Base-by-base conservation (phyloP, 35 echinoderm and acorn worm species). In the Acanthaster planci region DNA sequence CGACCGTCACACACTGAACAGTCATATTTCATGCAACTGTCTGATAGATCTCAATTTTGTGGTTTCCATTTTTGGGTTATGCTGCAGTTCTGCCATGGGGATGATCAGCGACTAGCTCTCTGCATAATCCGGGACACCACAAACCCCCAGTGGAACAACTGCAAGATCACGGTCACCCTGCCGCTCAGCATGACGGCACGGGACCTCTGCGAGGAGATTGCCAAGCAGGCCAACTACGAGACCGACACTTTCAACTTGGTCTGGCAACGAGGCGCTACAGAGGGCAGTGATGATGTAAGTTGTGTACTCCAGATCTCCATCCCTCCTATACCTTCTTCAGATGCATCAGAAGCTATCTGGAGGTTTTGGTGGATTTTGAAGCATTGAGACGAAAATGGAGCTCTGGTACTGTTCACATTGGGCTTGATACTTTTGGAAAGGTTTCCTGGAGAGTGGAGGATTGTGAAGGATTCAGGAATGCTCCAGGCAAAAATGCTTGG, bases 111-210 rank as follows among this genome's bases (percentile, higher is more conserved):
- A 38, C 84, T 83, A 36, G 84, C 91, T 26, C 86, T 94, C 8
- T 94, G 96, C 67, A 84, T 99, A 27, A 87, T 99, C 53, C 83
- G 78, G 17, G 96, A 99, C 51, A 82, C 76, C 31, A 99, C 96
- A 76, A 99, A 94, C 83, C 96, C 96, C 4, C 82, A 80, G 57
- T 92, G 89, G 90, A 87, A 92, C 34, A 44, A 58, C 0, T 89
- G 83, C 44, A 89, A 92, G 47, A 89, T 97, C 52, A 99, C 89
- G 17, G 83, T 93, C 30, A 99, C 80, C 44, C 86, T 99, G 22
- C 86, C 88, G 51, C 76, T 55, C 10, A 55, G 37, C 15, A 91
- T 83, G 7, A 68, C 89, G 22, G 22, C 39, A 1, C 21, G 29
- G 0, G 86, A 89, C 10, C 67, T 99, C 3, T 90, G 87, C 77